Percentiles rank a stretch among this genome's conserved stretches.
Conservation (phyloP, 2,888 invertebrate genomes). For the Gortyna flavago region DNA sequence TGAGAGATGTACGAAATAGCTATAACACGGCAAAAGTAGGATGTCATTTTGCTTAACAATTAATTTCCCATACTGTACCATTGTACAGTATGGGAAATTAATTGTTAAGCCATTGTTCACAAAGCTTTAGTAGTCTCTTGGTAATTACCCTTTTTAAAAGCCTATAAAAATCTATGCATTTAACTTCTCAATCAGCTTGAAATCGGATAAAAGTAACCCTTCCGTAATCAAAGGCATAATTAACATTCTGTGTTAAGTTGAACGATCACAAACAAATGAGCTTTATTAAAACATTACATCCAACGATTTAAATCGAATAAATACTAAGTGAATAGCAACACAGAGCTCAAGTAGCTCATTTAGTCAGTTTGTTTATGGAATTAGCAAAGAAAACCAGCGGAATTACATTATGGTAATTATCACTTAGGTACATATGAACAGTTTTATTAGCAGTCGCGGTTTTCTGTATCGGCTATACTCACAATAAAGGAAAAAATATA, state of each 20-base stretch:
- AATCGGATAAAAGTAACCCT: conserved; percentile 12
- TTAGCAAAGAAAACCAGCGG: conserved; percentile 49
- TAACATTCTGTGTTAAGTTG: conserved; percentile 28
- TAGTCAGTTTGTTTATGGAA: conserved; percentile 51
- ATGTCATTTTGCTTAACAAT: neutral
- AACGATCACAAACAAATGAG: conserved; percentile 47
- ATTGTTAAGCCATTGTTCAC: no score
- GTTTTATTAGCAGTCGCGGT: conserved; percentile 56
- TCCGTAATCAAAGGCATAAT: conserved; percentile 23
- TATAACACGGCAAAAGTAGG: neutral
- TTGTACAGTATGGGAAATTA: no score
- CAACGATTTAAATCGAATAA: conserved; percentile 52
- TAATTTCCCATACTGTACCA: neutral
- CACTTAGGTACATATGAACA: conserved; percentile 54
- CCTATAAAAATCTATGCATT: neutral
- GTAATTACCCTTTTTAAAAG: neutral
- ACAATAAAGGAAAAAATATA: conserved; percentile 23
- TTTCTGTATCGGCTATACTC: conserved; percentile 40
- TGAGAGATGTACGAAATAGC: neutral
- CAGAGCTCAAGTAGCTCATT: conserved; percentile 44
- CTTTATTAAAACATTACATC: conserved; percentile 42
- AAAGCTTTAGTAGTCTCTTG: neutral
- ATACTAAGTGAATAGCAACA: conserved; percentile 46
- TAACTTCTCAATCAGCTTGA: conserved; percentile 8
- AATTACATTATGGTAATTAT: conserved; percentile 60